Conservation (phyloP, 2,888 invertebrate genomes). For the Polydrusus cervinus region DNA sequence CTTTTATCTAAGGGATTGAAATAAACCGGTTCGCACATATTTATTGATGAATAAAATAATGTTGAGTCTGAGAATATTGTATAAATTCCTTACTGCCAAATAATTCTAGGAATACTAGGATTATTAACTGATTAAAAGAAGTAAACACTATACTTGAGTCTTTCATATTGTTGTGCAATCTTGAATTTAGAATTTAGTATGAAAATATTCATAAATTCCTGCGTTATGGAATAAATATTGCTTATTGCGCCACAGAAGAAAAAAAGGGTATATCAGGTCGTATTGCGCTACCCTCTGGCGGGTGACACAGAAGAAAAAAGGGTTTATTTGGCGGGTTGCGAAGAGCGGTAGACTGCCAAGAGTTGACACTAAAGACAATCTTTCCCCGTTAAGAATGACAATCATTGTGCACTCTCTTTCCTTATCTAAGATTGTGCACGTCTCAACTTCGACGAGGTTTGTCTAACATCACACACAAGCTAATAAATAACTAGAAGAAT, state of each 20-base stretch:
- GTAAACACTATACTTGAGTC: constrained; percentile 37
- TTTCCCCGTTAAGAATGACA: too few species aligned
- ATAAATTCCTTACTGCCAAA: not conserved
- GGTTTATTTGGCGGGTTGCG: constrained; percentile 50
- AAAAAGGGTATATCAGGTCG: too few species aligned
- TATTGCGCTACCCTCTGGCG: too few species aligned
- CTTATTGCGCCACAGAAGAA: constrained; percentile 85
- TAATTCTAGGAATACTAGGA: not conserved
- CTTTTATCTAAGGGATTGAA: constrained; percentile 22
- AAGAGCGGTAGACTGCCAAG: constrained; percentile 8
- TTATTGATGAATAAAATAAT: not conserved
- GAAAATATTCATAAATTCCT: constrained; percentile 26
- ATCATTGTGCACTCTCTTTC: constrained; percentile 58
- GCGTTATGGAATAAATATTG: constrained; percentile 5
- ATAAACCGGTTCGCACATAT: not conserved
- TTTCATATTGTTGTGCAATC: constrained; percentile 71
- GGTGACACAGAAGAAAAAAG: constrained; percentile 82
- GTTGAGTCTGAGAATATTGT: not conserved
- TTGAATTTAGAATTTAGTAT: constrained; percentile 32
- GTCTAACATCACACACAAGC: too few species aligned
- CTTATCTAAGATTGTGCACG: too few species aligned
- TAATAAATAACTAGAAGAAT: constrained; percentile 69
- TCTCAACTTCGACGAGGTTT: too few species aligned
- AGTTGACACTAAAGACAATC: constrained; percentile 20
- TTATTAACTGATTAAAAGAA: not conserved